phyloP scores from a whole-genome alignment of 2,888 invertebrate genomes.

The Nomada ferruginata region DNA sequence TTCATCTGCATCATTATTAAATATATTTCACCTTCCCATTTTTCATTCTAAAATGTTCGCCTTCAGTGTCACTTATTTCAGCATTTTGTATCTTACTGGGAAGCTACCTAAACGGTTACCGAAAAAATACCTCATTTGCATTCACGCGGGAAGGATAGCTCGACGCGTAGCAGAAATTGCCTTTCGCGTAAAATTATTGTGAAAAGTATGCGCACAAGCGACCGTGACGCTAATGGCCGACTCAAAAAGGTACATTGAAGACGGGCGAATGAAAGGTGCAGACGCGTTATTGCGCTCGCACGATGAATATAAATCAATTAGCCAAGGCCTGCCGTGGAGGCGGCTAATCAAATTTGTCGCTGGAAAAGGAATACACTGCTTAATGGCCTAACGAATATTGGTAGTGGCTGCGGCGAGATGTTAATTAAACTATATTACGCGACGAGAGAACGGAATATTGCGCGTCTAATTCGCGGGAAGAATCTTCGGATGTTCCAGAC shows the following conservation, averaged over 20 bases:
- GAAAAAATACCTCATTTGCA: conserved; percentile 39
- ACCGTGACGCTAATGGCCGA: conserved; percentile 64
- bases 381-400: conserved; percentile 63
- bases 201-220: conserved; percentile 58
- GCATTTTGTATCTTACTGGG: background rate
- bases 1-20: no score
- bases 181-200: conserved; percentile 61
- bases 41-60: background rate
- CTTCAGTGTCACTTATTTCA: background rate
- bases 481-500: background rate
- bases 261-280: conserved; percentile 34
- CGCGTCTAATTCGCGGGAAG: background rate
- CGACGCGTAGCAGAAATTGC: conserved; percentile 57
- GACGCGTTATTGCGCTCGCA: conserved; percentile 54
- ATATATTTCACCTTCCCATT: no score
- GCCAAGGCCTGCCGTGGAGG: conserved; percentile 31
- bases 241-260: conserved; percentile 55
- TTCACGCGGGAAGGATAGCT: conserved; percentile 32
- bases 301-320: conserved; percentile 74
- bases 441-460: conserved; percentile 24
- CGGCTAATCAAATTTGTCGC: conserved; percentile 34
- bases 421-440: conserved; percentile 53
- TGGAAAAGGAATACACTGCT: conserved; percentile 40
- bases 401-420: conserved; percentile 41
- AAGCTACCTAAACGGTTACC: conserved; percentile 25